These are phyloP conservation scores for Ceuthmochares aereus DNA, from an alignment of 2,113 vertebrate species.

Conservation along the genomic window DNA sequence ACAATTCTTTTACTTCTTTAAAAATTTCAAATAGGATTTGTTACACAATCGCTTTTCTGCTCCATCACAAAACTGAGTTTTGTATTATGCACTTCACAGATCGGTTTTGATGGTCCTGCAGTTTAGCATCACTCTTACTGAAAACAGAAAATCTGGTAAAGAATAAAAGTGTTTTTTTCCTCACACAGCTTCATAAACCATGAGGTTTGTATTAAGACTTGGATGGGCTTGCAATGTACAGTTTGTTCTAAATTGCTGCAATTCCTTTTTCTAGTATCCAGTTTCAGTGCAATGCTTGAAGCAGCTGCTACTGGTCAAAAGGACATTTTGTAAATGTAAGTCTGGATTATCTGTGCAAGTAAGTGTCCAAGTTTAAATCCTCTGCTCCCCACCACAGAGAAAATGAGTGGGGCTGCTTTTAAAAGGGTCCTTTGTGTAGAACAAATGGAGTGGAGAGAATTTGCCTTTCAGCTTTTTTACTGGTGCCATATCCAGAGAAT, in stretches of 20 bases:
- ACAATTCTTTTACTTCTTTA: background rate
- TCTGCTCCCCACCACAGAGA: slow-evolving; percentile 60
- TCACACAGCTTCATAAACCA: slow-evolving; percentile 24
- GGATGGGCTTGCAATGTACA: slow-evolving; percentile 47
- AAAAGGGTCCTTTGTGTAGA: slow-evolving; percentile 75
- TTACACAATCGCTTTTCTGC: background rate
- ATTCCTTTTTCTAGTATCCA: slow-evolving; percentile 67
- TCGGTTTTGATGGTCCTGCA: background rate
- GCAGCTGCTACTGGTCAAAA: slow-evolving; percentile 70
- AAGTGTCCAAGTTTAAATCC: slow-evolving; percentile 71
- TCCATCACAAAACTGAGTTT: background rate
- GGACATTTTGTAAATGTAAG: slow-evolving; percentile 72
- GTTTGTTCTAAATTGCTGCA: slow-evolving; percentile 59
- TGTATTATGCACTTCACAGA: background rate
- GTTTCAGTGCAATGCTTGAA: slow-evolving; percentile 69
- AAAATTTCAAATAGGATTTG: background rate
- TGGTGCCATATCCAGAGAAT: slow-evolving; percentile 68
- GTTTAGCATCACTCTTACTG: background rate
- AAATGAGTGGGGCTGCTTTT: slow-evolving; percentile 46
- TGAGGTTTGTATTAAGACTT: slow-evolving; percentile 60
- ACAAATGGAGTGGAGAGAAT: slow-evolving; percentile 77
- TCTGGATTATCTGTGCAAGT: slow-evolving; percentile 75
- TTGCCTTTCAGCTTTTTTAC: slow-evolving; percentile 66
- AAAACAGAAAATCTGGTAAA: slow-evolving; percentile 25
- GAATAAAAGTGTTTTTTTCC: background rate